Conservation (phyloP, 92 coral and sea anemone genomes). For the Actinernus sp. region DNA sequence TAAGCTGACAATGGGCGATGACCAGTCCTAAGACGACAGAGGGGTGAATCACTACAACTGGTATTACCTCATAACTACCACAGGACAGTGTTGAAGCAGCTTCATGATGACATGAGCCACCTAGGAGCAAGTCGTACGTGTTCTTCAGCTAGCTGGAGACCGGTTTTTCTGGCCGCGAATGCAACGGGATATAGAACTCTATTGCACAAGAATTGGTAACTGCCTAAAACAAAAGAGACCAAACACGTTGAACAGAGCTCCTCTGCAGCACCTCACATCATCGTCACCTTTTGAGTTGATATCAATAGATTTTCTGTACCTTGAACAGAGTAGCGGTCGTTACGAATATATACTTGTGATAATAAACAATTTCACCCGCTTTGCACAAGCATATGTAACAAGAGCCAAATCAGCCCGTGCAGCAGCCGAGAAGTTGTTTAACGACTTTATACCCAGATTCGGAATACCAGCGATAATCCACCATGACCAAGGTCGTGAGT, state of each 20-base stretch:
- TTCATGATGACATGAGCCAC: conserved; percentile 53
- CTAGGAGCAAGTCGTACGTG: conserved; percentile 24
- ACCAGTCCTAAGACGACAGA: conserved; percentile 16
- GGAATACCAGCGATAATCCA: no score
- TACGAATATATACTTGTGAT: no score
- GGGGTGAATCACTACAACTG: conserved; percentile 12
- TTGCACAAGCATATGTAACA: no score
- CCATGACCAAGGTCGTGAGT: no score
- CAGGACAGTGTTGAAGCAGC: conserved; percentile 23
- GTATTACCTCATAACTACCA: conserved; percentile 28
- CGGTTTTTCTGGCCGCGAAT: conserved; percentile 38
- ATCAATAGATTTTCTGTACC: conserved; percentile 28
- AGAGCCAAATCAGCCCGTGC: no score
- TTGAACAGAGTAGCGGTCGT: no score
- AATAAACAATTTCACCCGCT: no score
- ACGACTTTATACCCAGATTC: no score
- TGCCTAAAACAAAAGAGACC: conserved; percentile 31
- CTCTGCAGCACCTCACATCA: conserved; percentile 4
- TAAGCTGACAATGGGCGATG: conserved; percentile 3
- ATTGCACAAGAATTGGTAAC: conserved; percentile 11
- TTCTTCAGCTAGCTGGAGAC: conserved; percentile 30
- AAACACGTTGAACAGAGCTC: conserved; percentile 1
- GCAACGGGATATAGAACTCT: conserved; percentile 33
- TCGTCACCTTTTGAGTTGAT: conserved; percentile 26
- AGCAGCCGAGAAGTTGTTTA: no score